These are phyloP conservation scores for Chloroceryle amazona DNA, from an alignment of 2,797 vertebrate genomes.

Conservation along the genomic window DNA sequence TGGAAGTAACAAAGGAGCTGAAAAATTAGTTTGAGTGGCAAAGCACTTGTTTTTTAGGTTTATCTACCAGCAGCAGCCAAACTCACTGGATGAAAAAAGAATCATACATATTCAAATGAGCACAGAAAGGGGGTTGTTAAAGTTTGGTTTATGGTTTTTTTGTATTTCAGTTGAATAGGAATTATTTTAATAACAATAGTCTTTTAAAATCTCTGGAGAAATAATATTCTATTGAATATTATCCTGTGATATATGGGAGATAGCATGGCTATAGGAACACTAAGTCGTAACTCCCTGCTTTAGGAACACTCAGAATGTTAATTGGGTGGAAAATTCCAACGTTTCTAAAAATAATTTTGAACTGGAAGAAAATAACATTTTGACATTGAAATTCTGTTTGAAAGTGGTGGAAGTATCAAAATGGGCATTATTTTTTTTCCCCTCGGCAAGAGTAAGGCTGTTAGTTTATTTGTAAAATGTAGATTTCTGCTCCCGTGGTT, in stretches of 20 bases:
- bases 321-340: not conserved
- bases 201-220: not conserved
- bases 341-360: not conserved
- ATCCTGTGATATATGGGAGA: not conserved
- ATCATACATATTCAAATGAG: not conserved
- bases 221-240: not conserved
- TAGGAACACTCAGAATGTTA: not conserved
- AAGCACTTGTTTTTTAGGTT: not conserved
- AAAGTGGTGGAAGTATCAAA: not conserved
- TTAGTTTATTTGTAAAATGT: not conserved
- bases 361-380: not conserved
- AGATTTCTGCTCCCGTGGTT: not conserved
- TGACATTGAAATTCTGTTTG: not conserved
- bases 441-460: not conserved
- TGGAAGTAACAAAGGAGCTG: not conserved
- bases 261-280: not conserved
- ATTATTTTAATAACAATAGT: not conserved
- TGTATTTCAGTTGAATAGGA: not conserved
- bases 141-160: rapidly evolving
- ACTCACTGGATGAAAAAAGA: not conserved
- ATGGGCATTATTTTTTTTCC: not conserved
- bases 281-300: not conserved
- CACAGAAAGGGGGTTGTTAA: rapidly evolving
- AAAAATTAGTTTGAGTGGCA: not conserved
- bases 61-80: not conserved